Evolutionary conservation across 30 jellyfish, hydroid and myxozoan species (phyloP), one percentile per base, ranked within the genome.

Genomic region (Nemopilema nomurai): DNA sequence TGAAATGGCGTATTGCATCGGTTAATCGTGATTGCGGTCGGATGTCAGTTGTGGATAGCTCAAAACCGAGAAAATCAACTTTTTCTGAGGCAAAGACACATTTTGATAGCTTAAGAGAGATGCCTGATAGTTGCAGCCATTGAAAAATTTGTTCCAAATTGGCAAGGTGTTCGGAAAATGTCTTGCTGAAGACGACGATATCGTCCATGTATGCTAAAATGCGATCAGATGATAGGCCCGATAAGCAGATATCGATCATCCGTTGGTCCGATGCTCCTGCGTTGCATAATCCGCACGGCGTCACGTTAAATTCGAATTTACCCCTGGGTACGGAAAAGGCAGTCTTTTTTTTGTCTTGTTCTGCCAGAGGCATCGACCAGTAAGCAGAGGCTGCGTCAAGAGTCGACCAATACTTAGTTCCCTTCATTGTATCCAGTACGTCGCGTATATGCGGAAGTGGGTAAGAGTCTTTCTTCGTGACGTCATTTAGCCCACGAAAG

Each of bases 291-390:
- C 82, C 79, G 28, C 4, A 80, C 0, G 89, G 79, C 26, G 70
- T 80, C 33, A 80, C 50, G 29, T 80, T 80, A 26, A 80, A 80
- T 66, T 80, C 89, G 53, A 80, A 80, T 63, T 80, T 80, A 20
- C 89, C 89, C 1, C 89, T 28, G 0, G 77, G 92, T 13, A 83
- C 92, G 7, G 92, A 25, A 71, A 83, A 57, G 21, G 92, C 86
- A 17, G 86, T 71, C 62, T 69, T 71, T 24, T 69, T 86, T 26
- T 83, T 83, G 86, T 83, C 92, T 6, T 51, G 20, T 71, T 81
- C 83, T 18, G 78, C 79, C 4, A 83, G 68, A 7, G 92, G 85
- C n/a, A 83, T 80, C n/a, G 92, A 83, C 92, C 92, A 83, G 29
- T 71, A 83, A 7, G 85, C 91, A 1, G 85, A 82, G 18, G 91